phyloP scores from a whole-genome alignment of 2,797 vertebrate species.

The Eulemur albifrons region DNA sequence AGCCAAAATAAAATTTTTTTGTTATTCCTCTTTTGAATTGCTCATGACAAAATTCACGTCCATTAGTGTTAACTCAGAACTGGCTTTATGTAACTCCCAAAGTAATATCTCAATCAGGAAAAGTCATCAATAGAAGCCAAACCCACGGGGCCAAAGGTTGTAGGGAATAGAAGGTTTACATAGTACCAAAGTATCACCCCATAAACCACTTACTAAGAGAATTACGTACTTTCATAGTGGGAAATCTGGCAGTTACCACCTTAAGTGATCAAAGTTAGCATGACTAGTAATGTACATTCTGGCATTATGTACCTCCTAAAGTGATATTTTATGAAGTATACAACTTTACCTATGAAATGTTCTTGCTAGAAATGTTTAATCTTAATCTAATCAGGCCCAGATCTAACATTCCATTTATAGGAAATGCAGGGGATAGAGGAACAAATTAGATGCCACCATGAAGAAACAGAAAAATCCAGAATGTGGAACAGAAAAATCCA shows the following conservation, averaged over 20 bases:
- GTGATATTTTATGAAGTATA: neutral
- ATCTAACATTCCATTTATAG: neutral
- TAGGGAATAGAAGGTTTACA: neutral
- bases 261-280: neutral
- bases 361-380: neutral
- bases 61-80: neutral
- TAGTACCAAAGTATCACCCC: neutral
- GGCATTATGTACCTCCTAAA: neutral
- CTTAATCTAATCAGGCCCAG: neutral
- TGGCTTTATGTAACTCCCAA: neutral
- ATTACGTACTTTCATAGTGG: neutral
- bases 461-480: constrained; percentile 8
- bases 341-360: neutral
- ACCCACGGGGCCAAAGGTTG: neutral
- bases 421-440: neutral
- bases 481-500: neutral
- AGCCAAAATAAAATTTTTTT: neutral
- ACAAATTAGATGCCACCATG: neutral
- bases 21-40: neutral
- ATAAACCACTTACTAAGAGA: neutral
- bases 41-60: neutral
- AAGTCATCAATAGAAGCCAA: neutral
- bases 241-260: neutral
- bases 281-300: neutral
- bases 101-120: neutral